Evolutionary conservation across 2,888 invertebrate genomes (phyloP), one percentile per base, ranked within the genome.

Genomic region (Orthosia cruda): DNA sequence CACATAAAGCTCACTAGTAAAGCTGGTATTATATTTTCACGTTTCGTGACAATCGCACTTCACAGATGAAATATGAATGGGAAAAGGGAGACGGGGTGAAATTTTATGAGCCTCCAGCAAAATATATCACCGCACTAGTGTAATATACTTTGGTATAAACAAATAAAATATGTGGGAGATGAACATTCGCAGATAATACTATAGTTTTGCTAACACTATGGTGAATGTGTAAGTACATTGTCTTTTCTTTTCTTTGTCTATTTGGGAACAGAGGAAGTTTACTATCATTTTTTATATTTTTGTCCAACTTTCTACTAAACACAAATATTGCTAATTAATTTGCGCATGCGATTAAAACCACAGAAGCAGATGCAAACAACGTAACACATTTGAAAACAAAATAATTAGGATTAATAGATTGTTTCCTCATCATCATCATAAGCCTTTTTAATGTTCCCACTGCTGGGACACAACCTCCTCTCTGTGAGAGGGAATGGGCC

Each of bases 41-140:
- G 62, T 82, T 57, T 76, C 72, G 77, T 87, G 90, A 87, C 88
- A 90, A 88, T 87, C 85, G 79, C 87, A 88, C 87, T 90, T 89
- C 88, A 81, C 79, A 82, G 65, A 90, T 88, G 88, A 89, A 88
- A 89, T 88, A 89, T 89, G 89, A 88, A 87, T 86, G 76, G 72
- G 62, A n/a, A 77, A 82, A 83, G 80, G 83, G 77, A 77, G 83
- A 81, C 32, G 85, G 89, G 89, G 85, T 88, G 87, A 88, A 84
- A 84, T 86, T 89, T 89, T 89, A 90, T 86, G 89, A 87, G 82
- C 71, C 83, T 83, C 77, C 73, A 81, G 81, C 72, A 74, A 75
- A 83, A 88, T 90, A 88, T 90, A 90, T 90, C 87, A 83, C 85
- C 80, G 72, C 81, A 75, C 69, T 85, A 78, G 81, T 80, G 81